A percentile compares a stretch with the other conserved stretches of the same genome.
These are phyloP conservation scores for Mareca strepera DNA, from an alignment of 2,797 vertebrate species.

Conservation along the genomic window DNA sequence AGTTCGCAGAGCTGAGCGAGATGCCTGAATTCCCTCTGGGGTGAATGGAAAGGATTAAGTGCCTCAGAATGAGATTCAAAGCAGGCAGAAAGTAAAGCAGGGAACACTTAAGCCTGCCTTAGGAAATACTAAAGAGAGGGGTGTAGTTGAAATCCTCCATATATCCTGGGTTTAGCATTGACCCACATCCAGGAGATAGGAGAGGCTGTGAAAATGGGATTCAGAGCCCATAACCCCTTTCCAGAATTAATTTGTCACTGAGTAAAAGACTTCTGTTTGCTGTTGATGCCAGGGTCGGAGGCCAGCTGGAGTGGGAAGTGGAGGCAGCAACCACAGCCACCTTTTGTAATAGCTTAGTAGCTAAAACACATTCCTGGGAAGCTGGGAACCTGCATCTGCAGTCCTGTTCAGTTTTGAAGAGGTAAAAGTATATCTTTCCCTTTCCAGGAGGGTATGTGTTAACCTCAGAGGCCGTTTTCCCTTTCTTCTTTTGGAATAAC, in stretches of 20 bases:
- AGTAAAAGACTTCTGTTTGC: slow-evolving; percentile 5
- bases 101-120: slow-evolving; percentile 55
- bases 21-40: slow-evolving; percentile 22
- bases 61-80: slow-evolving; percentile 47
- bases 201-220: slow-evolving; percentile 41
- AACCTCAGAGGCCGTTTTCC: background rate
- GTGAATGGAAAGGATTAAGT: slow-evolving; percentile 40
- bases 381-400: background rate
- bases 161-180: slow-evolving; percentile 23
- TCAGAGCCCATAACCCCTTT: slow-evolving; percentile 11
- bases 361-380: background rate
- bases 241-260: slow-evolving; percentile 19
- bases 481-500: background rate
- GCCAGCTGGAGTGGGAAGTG: background rate
- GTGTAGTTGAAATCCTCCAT: slow-evolving; percentile 5
- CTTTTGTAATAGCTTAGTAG: background rate
- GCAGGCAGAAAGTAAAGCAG: background rate
- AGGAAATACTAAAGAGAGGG: slow-evolving; percentile 43
- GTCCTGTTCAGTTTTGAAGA: background rate
- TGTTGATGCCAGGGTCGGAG: slow-evolving; percentile 16
- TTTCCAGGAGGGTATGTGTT: background rate
- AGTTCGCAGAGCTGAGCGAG: background rate
- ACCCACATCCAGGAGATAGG: slow-evolving; percentile 14
- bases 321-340: background rate
- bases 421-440: background rate